phyloP scores from a whole-genome alignment of 2,113 vertebrate genomes.

The Macrotis lagotis region DNA sequence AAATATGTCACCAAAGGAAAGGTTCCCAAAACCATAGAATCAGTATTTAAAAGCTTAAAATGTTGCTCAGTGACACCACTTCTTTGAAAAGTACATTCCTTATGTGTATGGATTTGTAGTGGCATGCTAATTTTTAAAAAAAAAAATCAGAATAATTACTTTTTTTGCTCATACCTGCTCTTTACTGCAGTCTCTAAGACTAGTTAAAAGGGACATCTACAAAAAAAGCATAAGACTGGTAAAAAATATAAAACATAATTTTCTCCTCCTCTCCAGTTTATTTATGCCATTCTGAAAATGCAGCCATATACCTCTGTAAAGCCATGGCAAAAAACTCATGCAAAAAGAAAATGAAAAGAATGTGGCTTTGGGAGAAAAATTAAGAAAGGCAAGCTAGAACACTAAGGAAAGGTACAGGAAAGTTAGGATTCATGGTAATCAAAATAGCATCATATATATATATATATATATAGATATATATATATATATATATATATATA shows the following conservation, averaged over 20 bases:
- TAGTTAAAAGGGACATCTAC: neutral
- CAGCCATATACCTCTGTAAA: neutral
- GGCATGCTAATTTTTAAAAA: neutral
- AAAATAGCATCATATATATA: neutral
- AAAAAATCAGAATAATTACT: constrained; percentile 19
- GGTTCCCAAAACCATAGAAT: neutral
- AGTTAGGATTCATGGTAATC: neutral
- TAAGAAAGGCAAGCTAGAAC: neutral
- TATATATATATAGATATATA: neutral
- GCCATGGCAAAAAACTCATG: neutral
- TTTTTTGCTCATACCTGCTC: neutral
- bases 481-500: neutral
- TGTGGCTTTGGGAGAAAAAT: neutral
- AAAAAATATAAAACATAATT: constrained; percentile 5
- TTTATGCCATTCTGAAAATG: neutral
- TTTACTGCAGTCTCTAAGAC: neutral
- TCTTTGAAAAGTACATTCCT: neutral
- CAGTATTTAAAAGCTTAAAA: neutral
- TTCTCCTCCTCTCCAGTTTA: neutral
- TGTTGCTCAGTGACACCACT: neutral
- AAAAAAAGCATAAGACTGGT: neutral
- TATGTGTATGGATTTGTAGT: neutral
- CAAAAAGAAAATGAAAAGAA: neutral
- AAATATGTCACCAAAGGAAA: neutral
- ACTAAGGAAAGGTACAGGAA: neutral